Conservation (phyloP, 1,140 invertebrate genomes). For the Trichogramma pretiosum region DNA sequence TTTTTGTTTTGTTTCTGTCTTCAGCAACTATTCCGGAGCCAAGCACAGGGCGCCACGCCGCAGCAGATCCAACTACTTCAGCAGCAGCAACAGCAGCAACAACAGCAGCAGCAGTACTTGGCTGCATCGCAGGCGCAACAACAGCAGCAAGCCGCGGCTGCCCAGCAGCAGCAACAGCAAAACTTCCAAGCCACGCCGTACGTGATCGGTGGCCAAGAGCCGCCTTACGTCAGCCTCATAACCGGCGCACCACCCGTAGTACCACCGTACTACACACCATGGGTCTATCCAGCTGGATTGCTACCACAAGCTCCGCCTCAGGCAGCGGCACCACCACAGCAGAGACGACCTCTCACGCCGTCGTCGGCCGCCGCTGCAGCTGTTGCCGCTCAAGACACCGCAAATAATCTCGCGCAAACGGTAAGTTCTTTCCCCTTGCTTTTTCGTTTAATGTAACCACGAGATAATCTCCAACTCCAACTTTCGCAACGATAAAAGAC, state of each 20-base stretch:
- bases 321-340: slow-evolving; percentile 51
- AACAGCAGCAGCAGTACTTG: slow-evolving; percentile 47
- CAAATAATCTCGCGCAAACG: slow-evolving; percentile 52
- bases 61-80: slow-evolving; percentile 46
- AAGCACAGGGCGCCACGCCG: slow-evolving; percentile 52
- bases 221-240: slow-evolving; percentile 56
- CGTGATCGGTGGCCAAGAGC: slow-evolving; percentile 76
- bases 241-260: slow-evolving; percentile 57
- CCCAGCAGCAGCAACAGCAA: slow-evolving; percentile 59
- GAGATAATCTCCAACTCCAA: too few relatives aligned
- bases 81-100: slow-evolving; percentile 49
- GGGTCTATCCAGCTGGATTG: slow-evolving; percentile 73
- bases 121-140: slow-evolving; percentile 57
- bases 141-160: slow-evolving; percentile 59
- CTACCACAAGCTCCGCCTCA: slow-evolving; percentile 60
- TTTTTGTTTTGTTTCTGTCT: slow-evolving; percentile 38
- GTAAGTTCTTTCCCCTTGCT: too few relatives aligned
- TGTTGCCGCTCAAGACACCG: slow-evolving; percentile 41
- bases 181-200: slow-evolving; percentile 72
- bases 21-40: slow-evolving; percentile 79
- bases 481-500: too few relatives aligned
- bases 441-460: too few relatives aligned
- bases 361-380: slow-evolving; percentile 58
- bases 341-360: slow-evolving; percentile 63
- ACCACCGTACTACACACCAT: slow-evolving; percentile 70